phyloP scores from a whole-genome alignment of 2,113 vertebrate genomes.

The Cyanoderma ruficeps region DNA sequence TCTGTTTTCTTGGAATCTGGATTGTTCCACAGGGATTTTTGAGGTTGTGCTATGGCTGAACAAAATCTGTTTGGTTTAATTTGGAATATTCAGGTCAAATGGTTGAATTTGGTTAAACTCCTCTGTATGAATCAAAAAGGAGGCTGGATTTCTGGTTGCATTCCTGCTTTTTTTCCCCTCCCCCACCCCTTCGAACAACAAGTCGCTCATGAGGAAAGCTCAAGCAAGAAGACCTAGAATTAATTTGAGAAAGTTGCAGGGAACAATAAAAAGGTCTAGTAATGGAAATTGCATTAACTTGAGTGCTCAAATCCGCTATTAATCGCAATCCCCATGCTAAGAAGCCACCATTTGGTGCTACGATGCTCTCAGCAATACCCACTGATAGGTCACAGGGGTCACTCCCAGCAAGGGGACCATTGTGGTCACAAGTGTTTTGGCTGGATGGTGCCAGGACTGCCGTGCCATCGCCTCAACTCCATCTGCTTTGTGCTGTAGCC shows the following conservation, averaged over 20 bases:
- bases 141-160: not conserved
- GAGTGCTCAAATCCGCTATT: conserved; percentile 11
- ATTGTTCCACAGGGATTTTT: not conserved
- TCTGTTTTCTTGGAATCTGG: not conserved
- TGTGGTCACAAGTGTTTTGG: not conserved
- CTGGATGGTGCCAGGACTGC: not conserved
- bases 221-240: not conserved
- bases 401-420: not conserved
- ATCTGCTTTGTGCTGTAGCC: not conserved
- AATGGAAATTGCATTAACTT: conserved; percentile 16
- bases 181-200: not conserved
- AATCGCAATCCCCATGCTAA: not conserved
- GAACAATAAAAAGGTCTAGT: not conserved
- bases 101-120: not conserved
- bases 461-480: rapidly evolving
- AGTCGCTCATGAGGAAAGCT: not conserved
- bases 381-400: not conserved
- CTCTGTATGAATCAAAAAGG: not conserved
- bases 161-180: not conserved
- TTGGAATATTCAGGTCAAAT: not conserved
- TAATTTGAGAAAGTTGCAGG: conserved; percentile 31
- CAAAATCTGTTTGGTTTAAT: not conserved
- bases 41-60: not conserved
- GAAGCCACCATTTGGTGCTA: not conserved
- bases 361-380: not conserved